Evolutionary conservation across 2,888 invertebrate species (phyloP).

Genomic region (Scaptomyza flava): DNA sequence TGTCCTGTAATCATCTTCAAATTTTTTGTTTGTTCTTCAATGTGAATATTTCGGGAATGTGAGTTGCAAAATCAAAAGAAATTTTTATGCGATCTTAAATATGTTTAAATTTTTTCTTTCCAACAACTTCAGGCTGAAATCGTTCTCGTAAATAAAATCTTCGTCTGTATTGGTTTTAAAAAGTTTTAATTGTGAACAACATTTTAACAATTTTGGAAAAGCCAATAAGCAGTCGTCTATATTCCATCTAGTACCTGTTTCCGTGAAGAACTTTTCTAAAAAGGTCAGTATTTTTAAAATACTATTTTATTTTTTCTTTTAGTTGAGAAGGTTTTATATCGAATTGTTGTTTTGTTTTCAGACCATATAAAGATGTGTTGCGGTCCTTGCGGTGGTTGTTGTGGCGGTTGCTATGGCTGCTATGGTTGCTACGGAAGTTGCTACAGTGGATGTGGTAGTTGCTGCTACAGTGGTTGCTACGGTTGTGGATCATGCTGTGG

Average conservation of each 20-base stretch:
- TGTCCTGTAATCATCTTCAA: constrained; percentile 8
- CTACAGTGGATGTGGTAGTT: background rate
- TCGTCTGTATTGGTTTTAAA: background rate
- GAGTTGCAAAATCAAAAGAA: background rate
- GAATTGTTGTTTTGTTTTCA: background rate
- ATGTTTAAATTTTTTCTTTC: background rate
- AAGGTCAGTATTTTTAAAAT: constrained; percentile 2
- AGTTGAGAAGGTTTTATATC: background rate
- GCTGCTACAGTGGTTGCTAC: background rate
- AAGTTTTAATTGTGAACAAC: background rate
- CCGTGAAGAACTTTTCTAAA: background rate
- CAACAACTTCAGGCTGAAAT: constrained; percentile 2
- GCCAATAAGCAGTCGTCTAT: background rate
- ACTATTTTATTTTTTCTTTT: background rate
- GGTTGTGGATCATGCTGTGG: constrained; percentile 13
- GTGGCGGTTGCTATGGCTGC: background rate
- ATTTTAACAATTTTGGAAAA: background rate
- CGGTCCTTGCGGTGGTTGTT: constrained; percentile 7
- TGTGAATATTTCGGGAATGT: constrained; percentile 22
- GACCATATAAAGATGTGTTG: constrained; percentile 14
- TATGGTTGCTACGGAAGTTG: background rate
- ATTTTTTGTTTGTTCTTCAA: constrained; percentile 19
- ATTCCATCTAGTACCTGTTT: background rate
- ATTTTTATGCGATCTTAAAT: background rate
- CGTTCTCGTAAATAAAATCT: background rate